A percentile compares a stretch with the other conserved stretches of the same genome.
Conservation (phyloP, 2,113 vertebrate species). For the Nansenia antarctica region DNA sequence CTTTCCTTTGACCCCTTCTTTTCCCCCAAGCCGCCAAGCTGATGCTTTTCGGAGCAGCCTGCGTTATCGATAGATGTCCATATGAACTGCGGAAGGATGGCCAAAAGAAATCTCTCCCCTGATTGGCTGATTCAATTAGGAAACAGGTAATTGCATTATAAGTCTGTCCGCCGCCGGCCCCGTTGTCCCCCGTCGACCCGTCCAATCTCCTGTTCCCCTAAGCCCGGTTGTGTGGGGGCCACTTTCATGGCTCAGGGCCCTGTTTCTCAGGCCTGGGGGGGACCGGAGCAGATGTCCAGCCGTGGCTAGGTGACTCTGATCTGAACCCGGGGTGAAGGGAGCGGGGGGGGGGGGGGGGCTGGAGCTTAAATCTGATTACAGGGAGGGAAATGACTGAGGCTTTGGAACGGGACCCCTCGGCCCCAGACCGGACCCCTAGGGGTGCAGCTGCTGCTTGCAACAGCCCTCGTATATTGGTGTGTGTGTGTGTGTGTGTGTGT, state of each 20-base stretch:
- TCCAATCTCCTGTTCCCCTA: constrained; percentile 56
- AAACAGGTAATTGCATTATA: constrained; percentile 64
- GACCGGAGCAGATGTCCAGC: constrained; percentile 52
- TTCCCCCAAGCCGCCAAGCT: too few relatives aligned
- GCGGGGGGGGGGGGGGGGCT: too few relatives aligned
- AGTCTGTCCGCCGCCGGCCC: constrained; percentile 50
- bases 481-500: constrained; percentile 5
- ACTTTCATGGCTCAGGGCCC: constrained; percentile 17
- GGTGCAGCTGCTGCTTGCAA: constrained; percentile 42
- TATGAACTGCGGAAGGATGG: not conserved
- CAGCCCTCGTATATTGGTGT: too few relatives aligned
- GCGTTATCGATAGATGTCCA: constrained; percentile 26
- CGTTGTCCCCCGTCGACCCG: constrained; percentile 49
- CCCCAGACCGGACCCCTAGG: constrained; percentile 11
- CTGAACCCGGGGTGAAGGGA: constrained; percentile 20
- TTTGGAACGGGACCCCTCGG: constrained; percentile 1
- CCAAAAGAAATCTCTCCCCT: constrained; percentile 36
- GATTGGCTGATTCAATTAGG: constrained; percentile 65
- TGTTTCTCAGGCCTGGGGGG: constrained; percentile 25
- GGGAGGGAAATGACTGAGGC: constrained; percentile 33
- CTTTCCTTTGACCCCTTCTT: too few relatives aligned
- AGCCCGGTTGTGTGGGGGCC: constrained; percentile 19
- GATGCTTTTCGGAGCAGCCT: too few relatives aligned
- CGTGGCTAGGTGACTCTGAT: constrained; percentile 21
- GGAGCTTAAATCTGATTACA: constrained; percentile 36